These are phyloP conservation scores for Furcula furcula DNA, from an alignment of 2,888 invertebrate genomes.

Conservation along the genomic window DNA sequence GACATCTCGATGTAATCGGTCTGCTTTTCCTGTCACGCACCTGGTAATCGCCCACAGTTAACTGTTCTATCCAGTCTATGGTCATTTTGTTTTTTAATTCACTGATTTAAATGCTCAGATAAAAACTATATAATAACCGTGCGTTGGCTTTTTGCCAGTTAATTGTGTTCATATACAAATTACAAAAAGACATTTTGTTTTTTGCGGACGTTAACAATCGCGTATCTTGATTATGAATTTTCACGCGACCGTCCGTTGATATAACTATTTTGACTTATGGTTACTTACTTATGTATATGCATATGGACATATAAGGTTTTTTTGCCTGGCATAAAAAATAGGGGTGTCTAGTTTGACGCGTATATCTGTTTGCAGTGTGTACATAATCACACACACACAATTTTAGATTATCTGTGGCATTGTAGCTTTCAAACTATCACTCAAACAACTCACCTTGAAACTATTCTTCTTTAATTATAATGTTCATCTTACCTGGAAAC, in stretches of 20 bases:
- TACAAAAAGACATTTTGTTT: constrained; percentile 6
- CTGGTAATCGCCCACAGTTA: constrained; percentile 47
- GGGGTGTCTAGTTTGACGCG: too few relatives aligned
- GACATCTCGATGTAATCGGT: constrained; percentile 54
- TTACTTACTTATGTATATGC: too few relatives aligned
- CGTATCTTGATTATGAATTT: constrained; percentile 8
- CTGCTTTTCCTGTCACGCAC: constrained; percentile 66
- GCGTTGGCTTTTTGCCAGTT: not conserved
- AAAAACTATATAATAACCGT: constrained; percentile 9
- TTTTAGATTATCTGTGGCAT: too few relatives aligned
- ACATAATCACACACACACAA: too few relatives aligned
- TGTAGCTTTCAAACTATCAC: too few relatives aligned
- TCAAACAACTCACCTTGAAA: too few relatives aligned
- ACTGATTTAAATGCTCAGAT: constrained; percentile 17
- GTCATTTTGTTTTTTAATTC: constrained; percentile 13
- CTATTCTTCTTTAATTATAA: too few relatives aligned
- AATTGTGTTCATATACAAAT: not conserved
- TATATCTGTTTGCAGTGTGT: too few relatives aligned
- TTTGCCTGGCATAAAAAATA: too few relatives aligned
- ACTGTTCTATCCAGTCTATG: constrained; percentile 27
- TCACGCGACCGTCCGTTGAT: too few relatives aligned
- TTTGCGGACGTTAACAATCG: constrained; percentile 2
- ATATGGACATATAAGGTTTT: too few relatives aligned
- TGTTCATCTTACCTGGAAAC: constrained; percentile 1
- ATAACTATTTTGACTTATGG: too few relatives aligned